Base-by-base conservation (phyloP, 1,140 invertebrate species). In the Heliconius congener region DNA sequence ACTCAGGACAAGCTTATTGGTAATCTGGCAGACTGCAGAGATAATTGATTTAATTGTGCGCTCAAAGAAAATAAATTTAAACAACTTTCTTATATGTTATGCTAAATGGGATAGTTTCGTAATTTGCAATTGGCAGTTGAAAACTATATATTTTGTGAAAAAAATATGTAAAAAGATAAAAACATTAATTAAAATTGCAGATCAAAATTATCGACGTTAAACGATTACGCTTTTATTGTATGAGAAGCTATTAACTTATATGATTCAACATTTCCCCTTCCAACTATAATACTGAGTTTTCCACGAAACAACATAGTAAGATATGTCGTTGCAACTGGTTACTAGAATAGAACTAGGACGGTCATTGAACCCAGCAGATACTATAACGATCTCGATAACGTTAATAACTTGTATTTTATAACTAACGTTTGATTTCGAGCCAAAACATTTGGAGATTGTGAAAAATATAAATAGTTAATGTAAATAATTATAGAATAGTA, bases 301-400 rank as follows among this genome's bases (percentile, higher is more conserved):
- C 83, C 81, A 83, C 86, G 85, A 87, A 89, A 90, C 82, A 85
- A 84, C 82, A 84, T 87, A 85, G 76, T 85, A 82, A 83, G 83
- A 85, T 84, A 88, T 85, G 86, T 88, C 85, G 83, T 83, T 78
- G 83, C 83, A 80, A 80, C 80, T 84, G 84, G 86, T 88, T 89
- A 89, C 86, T 91, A 90, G 88, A 88, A 90, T 90, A 91, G 86
- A 94, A 94, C 81, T 92, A 83, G 91, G 89, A 83, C 90, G 91
- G 91, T 89, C 91, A 84, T 88, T 93, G 91, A 93, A 83, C 90
- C 76, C 85, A 66, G 30, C 77, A 75, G 83, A 84, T 72, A 86
- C 85, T 91, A 91, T 88, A 90, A 91, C 90, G 90, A 92, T 90
- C 86, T 84, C 87, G 87, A 91, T 93, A 91, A 88, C 85, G 73